Conservation (phyloP, 2,113 vertebrate species). For the Solea senegalensis region DNA sequence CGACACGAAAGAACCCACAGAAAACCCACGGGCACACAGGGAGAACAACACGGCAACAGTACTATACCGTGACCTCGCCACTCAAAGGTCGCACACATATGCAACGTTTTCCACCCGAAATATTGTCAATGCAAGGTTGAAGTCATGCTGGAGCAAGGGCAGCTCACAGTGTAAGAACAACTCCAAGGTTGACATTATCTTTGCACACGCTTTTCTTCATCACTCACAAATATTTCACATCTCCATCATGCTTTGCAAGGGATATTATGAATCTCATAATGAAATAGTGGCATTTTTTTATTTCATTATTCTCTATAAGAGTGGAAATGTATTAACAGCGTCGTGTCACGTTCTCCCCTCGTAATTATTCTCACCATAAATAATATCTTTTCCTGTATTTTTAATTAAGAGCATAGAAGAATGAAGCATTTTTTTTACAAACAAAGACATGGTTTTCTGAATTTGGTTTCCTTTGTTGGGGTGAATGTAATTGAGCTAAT, state of each 20-base stretch:
- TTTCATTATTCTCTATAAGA: neutral
- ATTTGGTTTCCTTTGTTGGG: neutral
- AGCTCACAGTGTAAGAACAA: neutral
- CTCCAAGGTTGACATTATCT: neutral
- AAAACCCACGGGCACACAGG: too few species aligned
- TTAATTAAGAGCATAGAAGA: neutral
- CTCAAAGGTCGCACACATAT: too few species aligned
- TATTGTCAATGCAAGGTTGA: neutral
- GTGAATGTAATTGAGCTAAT: constrained; percentile 24
- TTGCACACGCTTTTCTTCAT: neutral
- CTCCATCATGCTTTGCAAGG: neutral
- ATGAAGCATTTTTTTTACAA: neutral
- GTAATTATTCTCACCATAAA: neutral
- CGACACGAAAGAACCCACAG: too few species aligned
- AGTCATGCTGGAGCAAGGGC: neutral
- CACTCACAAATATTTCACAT: neutral
- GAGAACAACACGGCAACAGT: too few species aligned
- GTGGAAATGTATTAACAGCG: neutral
- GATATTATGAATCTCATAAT: neutral
- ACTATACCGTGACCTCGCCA: too few species aligned
- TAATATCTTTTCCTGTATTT: neutral
- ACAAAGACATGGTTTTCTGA: neutral
- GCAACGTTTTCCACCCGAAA: neutral
- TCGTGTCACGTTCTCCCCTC: neutral
- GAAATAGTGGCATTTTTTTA: neutral